These are phyloP conservation scores for Sturnira hondurensis DNA, from an alignment of 2,113 vertebrate genomes.

Conservation along the genomic window DNA sequence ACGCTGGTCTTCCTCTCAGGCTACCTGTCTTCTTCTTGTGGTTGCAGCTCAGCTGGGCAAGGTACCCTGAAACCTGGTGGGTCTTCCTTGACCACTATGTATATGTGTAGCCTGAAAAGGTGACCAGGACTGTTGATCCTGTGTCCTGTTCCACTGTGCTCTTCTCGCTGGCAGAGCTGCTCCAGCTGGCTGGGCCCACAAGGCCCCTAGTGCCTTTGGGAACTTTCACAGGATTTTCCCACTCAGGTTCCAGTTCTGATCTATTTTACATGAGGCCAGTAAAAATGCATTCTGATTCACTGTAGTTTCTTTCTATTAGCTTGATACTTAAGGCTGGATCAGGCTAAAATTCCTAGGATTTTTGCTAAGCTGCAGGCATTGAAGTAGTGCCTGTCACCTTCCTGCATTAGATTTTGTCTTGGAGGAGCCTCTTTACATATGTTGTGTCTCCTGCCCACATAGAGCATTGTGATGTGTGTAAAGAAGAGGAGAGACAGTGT, in stretches of 20 bases:
- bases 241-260: neutral
- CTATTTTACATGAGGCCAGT: no score
- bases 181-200: neutral
- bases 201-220: neutral
- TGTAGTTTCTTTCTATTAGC: neutral
- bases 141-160: fast-evolving
- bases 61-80: neutral
- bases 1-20: neutral
- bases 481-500: fast-evolving
- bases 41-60: no score
- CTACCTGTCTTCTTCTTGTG: neutral
- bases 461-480: no score
- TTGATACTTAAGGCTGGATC: neutral
- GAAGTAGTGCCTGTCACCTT: no score
- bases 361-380: neutral
- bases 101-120: neutral
- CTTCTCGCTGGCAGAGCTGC: neutral
- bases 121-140: neutral
- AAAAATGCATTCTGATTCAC: neutral
- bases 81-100: neutral
- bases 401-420: neutral
- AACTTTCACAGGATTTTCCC: neutral
- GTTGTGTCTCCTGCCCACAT: neutral
- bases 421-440: neutral
- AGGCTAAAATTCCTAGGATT: neutral